These are phyloP conservation scores for Cyprinodon brontotheroides DNA, from an alignment of 2,113 vertebrate genomes.

Conservation along the genomic window DNA sequence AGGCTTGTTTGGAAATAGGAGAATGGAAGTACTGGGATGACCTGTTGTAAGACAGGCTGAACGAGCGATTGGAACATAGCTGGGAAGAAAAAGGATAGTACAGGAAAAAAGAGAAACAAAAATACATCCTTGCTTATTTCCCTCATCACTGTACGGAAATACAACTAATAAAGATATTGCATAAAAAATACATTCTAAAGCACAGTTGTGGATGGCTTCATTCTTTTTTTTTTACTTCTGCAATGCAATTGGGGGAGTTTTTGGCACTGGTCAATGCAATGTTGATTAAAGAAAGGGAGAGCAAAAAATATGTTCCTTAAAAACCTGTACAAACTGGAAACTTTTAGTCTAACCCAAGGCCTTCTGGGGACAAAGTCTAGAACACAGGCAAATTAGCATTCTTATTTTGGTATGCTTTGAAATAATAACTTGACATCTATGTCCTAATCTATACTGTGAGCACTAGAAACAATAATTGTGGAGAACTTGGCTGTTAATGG, in stretches of 20 bases:
- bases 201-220: background rate
- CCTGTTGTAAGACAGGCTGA: slow-evolving; percentile 13
- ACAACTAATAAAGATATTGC: background rate
- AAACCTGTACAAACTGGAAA: background rate
- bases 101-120: background rate
- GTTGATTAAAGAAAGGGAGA: too few species aligned
- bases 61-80: background rate
- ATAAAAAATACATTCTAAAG: background rate
- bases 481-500: background rate
- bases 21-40: slow-evolving; percentile 31
- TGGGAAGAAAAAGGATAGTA: slow-evolving; percentile 11
- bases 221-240: background rate
- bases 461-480: background rate
- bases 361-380: background rate
- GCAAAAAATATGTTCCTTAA: too few species aligned
- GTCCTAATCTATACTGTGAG: background rate
- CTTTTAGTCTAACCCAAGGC: background rate
- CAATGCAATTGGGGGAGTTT: background rate
- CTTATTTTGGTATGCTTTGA: background rate
- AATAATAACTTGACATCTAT: background rate
- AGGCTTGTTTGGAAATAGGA: slow-evolving; percentile 39
- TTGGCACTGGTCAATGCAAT: too few species aligned
- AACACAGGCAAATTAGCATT: background rate
- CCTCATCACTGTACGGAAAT: background rate
- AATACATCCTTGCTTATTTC: background rate